These are phyloP conservation scores for Bradysia coprophila DNA, from an alignment of 1,140 invertebrate species.

Conservation along the genomic window DNA sequence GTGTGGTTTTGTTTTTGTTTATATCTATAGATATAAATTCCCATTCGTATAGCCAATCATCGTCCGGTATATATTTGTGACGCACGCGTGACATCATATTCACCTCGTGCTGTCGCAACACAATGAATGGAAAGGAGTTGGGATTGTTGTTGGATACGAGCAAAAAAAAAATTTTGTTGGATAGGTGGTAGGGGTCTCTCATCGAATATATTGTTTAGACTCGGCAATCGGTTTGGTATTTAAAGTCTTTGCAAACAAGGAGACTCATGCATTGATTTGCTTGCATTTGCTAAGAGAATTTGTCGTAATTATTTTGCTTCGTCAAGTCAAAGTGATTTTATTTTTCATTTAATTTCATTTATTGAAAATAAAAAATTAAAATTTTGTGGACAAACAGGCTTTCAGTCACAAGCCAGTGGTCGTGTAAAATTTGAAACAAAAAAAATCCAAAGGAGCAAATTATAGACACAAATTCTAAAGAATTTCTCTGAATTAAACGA, in stretches of 20 bases:
- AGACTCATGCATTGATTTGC: constrained; percentile 24
- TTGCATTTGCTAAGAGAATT: constrained; percentile 16
- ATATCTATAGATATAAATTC: no score
- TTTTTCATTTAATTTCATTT: not conserved
- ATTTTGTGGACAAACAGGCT: not conserved
- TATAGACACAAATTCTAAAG: constrained; percentile 1
- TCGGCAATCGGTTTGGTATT: constrained; percentile 12
- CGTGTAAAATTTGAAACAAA: not conserved
- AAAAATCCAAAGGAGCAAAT: constrained; percentile 2
- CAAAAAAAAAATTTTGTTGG: not conserved
- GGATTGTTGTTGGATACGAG: not conserved
- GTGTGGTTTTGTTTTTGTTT: no score
- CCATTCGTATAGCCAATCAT: no score
- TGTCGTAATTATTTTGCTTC: constrained; percentile 16
- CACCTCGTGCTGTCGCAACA: not conserved
- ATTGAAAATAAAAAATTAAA: not conserved
- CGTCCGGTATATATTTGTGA: no score
- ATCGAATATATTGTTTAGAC: not conserved
- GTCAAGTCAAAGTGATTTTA: not conserved
- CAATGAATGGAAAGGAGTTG: not conserved
- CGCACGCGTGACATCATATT: constrained; percentile 1
- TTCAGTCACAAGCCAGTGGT: not conserved
- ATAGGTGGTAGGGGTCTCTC: not conserved
- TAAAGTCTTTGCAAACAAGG: constrained; percentile 17
- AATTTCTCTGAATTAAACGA: not conserved